Base-by-base conservation (phyloP, 2,797 vertebrate species). In the Astyanax mexicanus region DNA sequence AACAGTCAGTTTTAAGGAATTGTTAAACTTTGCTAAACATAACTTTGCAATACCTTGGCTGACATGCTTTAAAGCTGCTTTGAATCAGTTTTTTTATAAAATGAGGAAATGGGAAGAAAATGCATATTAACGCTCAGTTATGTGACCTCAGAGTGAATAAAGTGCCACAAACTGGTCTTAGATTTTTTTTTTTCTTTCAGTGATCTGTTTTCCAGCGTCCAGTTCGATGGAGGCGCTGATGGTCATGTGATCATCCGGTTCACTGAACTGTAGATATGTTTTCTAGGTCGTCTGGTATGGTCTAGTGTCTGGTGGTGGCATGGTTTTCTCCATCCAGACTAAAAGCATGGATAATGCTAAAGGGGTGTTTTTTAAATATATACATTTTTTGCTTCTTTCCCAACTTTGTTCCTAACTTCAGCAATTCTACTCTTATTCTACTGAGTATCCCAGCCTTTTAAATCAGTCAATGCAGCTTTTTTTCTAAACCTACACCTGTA, bases 231-330 rank as follows among this genome's bases (percentile, higher is more conserved):
- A 69, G 23, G 42, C 51, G 23, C 52, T 27, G 23, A 58, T n/a
- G 42, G 57, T 60, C 37, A 42, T 58, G 54, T 60, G 66, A 49
- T 82, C 51, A 42, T 79, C 25, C 35, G 10, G 57, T 54, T 76
- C 51, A 61, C 29, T 69, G 57, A 76, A 47, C 65, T 61, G 70
- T 54, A 62, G 66, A 69, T 69, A 27, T 58, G 55, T 66, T 71
- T 75, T 71, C 47, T 70, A 49, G 44, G 40, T 51, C 54, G 27
- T 71, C 21, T 65, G 10, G 15, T 54, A 45, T 51, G 8, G 62
- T 70, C 27, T 61, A 51, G 23, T 52, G 54, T 42, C 21, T 29
- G 32, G 12, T 70, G 8, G 45, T 38, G 3, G 45, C 38, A 17
- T 55, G 37, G 25, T 17, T 61, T 17, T 44, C 23, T 29, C 45